These are phyloP conservation scores for Scarus forsteni DNA, from an alignment of 2,797 vertebrate species.

Conservation along the genomic window DNA sequence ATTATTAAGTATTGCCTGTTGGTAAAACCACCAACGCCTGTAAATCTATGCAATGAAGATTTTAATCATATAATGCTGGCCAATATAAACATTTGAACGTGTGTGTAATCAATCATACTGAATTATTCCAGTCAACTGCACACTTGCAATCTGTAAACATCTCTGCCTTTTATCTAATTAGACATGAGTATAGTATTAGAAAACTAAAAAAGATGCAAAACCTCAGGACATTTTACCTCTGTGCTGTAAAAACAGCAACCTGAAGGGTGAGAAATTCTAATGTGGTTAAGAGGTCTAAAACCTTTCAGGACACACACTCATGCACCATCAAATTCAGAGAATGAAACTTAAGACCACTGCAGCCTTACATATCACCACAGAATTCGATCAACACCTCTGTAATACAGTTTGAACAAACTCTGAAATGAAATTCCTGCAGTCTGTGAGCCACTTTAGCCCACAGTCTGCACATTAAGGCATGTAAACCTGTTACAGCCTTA, in stretches of 20 bases:
- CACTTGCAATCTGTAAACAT: background rate
- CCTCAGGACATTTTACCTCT: background rate
- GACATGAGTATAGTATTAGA: background rate
- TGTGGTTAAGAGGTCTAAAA: background rate
- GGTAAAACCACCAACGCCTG: too few relatives aligned
- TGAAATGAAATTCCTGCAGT: constrained; percentile 11
- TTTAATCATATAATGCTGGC: too few relatives aligned
- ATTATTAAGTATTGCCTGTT: too few relatives aligned
- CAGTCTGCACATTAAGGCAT: constrained; percentile 4
- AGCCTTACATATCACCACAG: constrained; percentile 33
- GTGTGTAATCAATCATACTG: background rate
- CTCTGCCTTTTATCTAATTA: background rate
- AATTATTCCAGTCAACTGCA: background rate
- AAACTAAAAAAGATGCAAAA: background rate
- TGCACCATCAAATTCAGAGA: background rate
- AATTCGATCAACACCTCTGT: constrained; percentile 57
- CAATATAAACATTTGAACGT: too few relatives aligned
- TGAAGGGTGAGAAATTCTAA: background rate
- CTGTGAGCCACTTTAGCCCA: constrained; percentile 34
- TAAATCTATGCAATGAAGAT: too few relatives aligned
- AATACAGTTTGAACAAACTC: constrained; percentile 45
- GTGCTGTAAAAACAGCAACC: background rate
- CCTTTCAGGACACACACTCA: background rate
- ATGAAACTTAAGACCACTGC: constrained; percentile 20
- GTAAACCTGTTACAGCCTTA: constrained; percentile 11